Percentiles rank a stretch among this genome's conserved stretches.
These are phyloP conservation scores for Misgurnus anguillicaudatus DNA, from an alignment of 2,113 vertebrate species.

Conservation along the genomic window DNA sequence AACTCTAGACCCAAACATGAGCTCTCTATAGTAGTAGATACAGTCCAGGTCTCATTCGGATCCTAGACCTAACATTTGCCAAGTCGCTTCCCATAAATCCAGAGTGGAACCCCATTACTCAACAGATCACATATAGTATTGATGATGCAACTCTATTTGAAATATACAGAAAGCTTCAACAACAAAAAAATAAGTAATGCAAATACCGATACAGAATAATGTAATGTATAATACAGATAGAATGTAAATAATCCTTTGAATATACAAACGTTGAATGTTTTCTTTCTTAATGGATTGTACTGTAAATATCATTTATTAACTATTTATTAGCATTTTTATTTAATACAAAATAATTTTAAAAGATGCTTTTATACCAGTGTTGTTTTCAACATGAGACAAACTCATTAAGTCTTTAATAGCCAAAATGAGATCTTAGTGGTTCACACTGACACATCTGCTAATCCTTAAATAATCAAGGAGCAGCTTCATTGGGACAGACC, in stretches of 20 bases:
- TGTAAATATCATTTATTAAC: not conserved
- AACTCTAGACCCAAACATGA: conserved; percentile 17
- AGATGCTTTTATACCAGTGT: too few species aligned
- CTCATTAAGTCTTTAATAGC: not conserved
- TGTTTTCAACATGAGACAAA: too few species aligned
- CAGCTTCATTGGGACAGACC: not conserved
- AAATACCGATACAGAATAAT: too few species aligned
- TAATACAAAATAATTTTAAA: too few species aligned
- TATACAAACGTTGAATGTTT: not conserved
- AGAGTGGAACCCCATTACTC: not conserved
- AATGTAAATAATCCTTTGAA: not conserved
- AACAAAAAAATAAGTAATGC: not conserved
- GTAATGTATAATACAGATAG: too few species aligned
- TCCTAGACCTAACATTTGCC: not conserved
- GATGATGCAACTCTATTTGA: not conserved
- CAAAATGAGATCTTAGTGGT: not conserved
- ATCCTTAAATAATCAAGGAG: not conserved
- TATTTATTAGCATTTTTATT: too few species aligned
- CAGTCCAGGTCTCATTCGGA: not conserved
- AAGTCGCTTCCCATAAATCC: not conserved
- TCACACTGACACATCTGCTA: not conserved
- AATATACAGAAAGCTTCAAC: not conserved
- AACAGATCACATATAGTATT: not conserved
- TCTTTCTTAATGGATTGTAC: not conserved
- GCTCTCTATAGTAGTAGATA: not conserved